Evolutionary conservation across 2,113 vertebrate genomes (phyloP).

Genomic region (crab-eating macaque (Macaca fascicularis)): T2T-MFA8v1.1 NC_088391.1:39513501-39514000

Average conservation of each 20-base stretch:
- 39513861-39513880: background rate
- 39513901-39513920: background rate
- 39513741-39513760: background rate
- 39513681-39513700: background rate
- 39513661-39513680: background rate
- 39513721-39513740: conserved; percentile 2
- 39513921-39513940: background rate
- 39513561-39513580: no score
- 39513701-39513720: background rate
- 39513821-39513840: background rate
- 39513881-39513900: background rate
- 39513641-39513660: no score
- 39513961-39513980: background rate
- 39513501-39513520: no score
- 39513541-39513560: no score
- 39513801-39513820: background rate
- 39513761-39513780: background rate
- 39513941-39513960: background rate
- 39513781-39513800: background rate
- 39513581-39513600: no score
- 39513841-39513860: background rate
- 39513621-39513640: no score
- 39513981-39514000: background rate
- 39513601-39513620: no score
- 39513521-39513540: no score